Base-by-base conservation (phyloP, 2,888 invertebrate genomes). In the Caenorhabditis sp. region DNA sequence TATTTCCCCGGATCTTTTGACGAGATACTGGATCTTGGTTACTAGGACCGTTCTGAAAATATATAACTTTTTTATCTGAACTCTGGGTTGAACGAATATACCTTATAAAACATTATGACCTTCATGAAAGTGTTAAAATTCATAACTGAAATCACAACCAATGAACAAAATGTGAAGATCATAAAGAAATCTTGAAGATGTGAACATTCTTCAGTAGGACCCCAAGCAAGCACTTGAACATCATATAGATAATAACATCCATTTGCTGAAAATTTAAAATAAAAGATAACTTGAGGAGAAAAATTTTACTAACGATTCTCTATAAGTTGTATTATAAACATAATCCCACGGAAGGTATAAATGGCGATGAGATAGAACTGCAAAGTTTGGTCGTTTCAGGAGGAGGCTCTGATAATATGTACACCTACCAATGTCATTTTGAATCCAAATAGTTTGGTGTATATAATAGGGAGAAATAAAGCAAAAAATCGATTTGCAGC, bases 401-500 rank as follows among this genome's bases (percentile, higher is more conserved):
- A 7, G 58, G 31, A 50, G 3, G 7, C 10, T 2, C 1, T 27
- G 10, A 23, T 12, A 20, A n/a, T 10, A n/a, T n/a, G n/a, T n/a
- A n/a, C n/a, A 63, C 68, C 1, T n/a, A 65, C 61, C 52, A 64
- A 50, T 10, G 70, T 70, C 8, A 52, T 25, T 21, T 50, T 53
- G 53, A 64, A n/a, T 0, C 65, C 63, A 25, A 49, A 70, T 8
- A 70, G 17, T 43, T 58, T 57, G 0, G 26, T 14, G 52, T 70
- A 70, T 7, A 65, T 17, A 17, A 52, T 4, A 0, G 70, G 70
- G 4, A 65, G 17, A 26, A 70, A 70, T 53, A 70, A 58, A 4
- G 65, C 70, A 26, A 25, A 21, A 31, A 70, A 65, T 26, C 70
- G 61, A 60, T 70, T 70, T 2, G 64, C 12, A 20, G 70, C 70